Conservation (phyloP, 1,140 invertebrate genomes). For the Neoseiulus cucumeris region DNA sequence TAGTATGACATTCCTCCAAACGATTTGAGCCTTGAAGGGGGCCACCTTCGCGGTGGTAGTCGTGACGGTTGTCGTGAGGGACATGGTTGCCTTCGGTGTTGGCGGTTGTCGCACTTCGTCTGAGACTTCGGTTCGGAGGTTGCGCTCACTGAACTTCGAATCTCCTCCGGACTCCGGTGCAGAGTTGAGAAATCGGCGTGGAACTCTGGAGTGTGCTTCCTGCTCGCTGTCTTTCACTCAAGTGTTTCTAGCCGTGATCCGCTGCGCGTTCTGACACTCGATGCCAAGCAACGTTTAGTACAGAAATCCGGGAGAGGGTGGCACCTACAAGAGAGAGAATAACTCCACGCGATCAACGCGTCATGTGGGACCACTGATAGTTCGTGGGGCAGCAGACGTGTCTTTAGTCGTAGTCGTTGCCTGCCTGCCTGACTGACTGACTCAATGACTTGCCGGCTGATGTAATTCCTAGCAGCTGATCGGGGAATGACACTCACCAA, state of each 20-base stretch:
- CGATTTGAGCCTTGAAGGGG: slow-evolving; percentile 38
- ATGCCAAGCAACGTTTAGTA: too few relatives aligned
- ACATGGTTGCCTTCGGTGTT: background rate
- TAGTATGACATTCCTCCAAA: slow-evolving; percentile 77
- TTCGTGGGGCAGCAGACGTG: too few relatives aligned
- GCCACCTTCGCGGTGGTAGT: background rate
- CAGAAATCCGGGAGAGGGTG: too few relatives aligned
- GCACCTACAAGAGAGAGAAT: too few relatives aligned
- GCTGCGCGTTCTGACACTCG: background rate
- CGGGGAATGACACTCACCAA: too few relatives aligned
- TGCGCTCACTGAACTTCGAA: background rate
- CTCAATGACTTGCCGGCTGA: too few relatives aligned
- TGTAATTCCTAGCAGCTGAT: too few relatives aligned
- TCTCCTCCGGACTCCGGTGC: too few relatives aligned
- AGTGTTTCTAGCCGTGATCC: background rate
- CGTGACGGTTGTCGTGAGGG: background rate
- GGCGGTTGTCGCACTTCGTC: background rate
- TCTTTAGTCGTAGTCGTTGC: too few relatives aligned
- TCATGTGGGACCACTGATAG: too few relatives aligned
- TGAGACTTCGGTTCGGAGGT: background rate
- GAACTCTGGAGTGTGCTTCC: background rate
- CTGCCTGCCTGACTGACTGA: too few relatives aligned
- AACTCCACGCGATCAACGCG: too few relatives aligned
- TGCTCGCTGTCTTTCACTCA: background rate
- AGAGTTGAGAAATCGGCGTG: background rate